These are phyloP conservation scores for Gouania willdenowi DNA, from an alignment of 2,797 vertebrate genomes.

Conservation along the genomic window DNA sequence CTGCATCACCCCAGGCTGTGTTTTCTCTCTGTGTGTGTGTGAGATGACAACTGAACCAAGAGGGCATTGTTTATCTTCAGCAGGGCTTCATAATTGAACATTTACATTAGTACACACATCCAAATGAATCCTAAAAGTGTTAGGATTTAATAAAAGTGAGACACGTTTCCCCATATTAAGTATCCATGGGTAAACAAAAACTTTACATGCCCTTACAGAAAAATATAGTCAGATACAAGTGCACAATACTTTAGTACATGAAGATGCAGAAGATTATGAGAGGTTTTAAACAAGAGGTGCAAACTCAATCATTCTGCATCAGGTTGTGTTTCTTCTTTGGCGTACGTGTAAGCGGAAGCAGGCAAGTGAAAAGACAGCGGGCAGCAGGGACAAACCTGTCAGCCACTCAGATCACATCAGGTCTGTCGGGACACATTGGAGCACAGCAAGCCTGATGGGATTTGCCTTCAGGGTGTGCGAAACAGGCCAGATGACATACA, in stretches of 20 bases:
- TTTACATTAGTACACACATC: conserved; percentile 59
- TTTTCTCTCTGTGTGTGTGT: conserved; percentile 38
- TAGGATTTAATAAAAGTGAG: no score
- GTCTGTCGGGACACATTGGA: conserved; percentile 79
- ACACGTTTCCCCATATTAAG: conserved; percentile 2
- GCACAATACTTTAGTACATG: no score
- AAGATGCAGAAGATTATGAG: conserved; percentile 20
- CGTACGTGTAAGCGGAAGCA: conserved; percentile 42
- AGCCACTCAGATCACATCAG: conserved; percentile 78
- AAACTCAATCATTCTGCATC: conserved; percentile 57
- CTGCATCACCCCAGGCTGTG: conserved; percentile 60
- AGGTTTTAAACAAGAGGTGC: no score
- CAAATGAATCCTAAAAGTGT: conserved; percentile 51
- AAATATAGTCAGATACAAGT: no score
- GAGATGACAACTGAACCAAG: conserved; percentile 71
- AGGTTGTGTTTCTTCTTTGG: conserved; percentile 52
- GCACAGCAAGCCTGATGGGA: conserved; percentile 76
- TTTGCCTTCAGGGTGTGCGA: conserved; percentile 67
- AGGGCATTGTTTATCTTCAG: conserved; percentile 75
- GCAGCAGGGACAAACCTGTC: conserved; percentile 77
- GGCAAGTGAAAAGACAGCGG: conserved; percentile 72
- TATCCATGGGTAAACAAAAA: no score
- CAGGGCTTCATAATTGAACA: conserved; percentile 65
- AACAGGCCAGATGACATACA: conserved; percentile 75
- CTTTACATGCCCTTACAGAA: no score